Evolutionary conservation across 2,888 invertebrate genomes (phyloP).

Genomic region (Pollenia labialis): DNA sequence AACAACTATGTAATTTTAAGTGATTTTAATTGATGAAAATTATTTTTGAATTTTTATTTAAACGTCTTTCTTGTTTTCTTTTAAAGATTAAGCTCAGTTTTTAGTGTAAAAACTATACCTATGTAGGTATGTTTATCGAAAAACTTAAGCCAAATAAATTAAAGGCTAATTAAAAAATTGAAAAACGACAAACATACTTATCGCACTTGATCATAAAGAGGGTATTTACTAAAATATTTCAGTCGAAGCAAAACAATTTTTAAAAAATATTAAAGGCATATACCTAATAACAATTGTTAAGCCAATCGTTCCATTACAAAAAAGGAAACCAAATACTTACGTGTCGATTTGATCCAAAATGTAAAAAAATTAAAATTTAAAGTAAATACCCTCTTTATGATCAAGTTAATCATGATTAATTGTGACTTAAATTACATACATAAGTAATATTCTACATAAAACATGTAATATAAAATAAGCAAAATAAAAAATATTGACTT

Average conservation of each 20-base stretch:
- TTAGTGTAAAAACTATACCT: not conserved
- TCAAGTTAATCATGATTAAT: slow-evolving; percentile 35
- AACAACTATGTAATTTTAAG: slow-evolving; percentile 20
- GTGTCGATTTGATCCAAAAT: too few species aligned
- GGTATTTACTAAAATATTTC: too few species aligned
- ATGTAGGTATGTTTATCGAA: not conserved
- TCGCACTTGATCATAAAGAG: too few species aligned
- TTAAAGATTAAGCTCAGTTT: not conserved
- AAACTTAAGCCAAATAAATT: slow-evolving; percentile 20
- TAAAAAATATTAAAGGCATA: too few species aligned
- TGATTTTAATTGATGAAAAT: slow-evolving; percentile 3
- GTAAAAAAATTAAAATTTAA: too few species aligned
- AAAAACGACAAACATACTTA: not conserved
- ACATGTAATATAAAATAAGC: slow-evolving; percentile 36
- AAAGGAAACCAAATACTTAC: too few species aligned
- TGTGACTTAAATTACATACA: slow-evolving; percentile 58
- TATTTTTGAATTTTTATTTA: not conserved
- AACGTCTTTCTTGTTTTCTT: not conserved
- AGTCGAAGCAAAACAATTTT: too few species aligned
- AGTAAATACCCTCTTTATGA: not conserved
- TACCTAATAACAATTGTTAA: too few species aligned
- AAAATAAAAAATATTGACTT: slow-evolving; percentile 55
- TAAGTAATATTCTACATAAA: slow-evolving; percentile 39
- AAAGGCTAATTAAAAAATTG: slow-evolving; percentile 37
- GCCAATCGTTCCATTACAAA: too few species aligned